phyloP scores from a whole-genome alignment of 2,113 vertebrate species.

The Furnarius figulus region DNA sequence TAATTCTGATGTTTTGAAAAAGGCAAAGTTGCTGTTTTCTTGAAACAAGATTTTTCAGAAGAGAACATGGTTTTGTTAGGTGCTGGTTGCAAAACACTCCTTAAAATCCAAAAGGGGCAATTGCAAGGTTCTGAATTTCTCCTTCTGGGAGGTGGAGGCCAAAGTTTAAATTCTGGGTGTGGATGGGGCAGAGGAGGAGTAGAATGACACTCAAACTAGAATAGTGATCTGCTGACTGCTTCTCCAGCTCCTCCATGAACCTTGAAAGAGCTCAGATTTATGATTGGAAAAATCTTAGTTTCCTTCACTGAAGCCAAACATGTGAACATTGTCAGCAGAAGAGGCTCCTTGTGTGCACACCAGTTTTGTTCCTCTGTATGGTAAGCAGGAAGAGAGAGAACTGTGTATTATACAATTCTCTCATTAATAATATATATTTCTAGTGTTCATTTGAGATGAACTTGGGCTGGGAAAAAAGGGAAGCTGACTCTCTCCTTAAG shows the following conservation, averaged over 20 bases:
- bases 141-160: background rate
- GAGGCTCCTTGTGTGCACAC: background rate
- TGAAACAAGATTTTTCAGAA: background rate
- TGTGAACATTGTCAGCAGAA: background rate
- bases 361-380: background rate
- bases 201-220: background rate
- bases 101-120: background rate
- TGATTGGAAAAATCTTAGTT: background rate
- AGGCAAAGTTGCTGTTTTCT: background rate
- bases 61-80: background rate
- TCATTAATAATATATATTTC: background rate
- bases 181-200: background rate
- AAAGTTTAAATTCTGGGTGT: background rate
- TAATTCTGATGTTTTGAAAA: background rate
- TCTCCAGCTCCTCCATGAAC: background rate
- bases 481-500: background rate
- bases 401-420: background rate
- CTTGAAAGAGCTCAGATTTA: background rate
- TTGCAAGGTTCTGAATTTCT: background rate
- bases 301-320: background rate
- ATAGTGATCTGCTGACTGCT: background rate
- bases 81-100: background rate
- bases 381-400: background rate
- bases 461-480: background rate
- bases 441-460: background rate